Evolutionary conservation across 2,113 vertebrate species (phyloP), one percentile per base, ranked within the genome.

Genomic region (Noctilio leporinus): DNA sequence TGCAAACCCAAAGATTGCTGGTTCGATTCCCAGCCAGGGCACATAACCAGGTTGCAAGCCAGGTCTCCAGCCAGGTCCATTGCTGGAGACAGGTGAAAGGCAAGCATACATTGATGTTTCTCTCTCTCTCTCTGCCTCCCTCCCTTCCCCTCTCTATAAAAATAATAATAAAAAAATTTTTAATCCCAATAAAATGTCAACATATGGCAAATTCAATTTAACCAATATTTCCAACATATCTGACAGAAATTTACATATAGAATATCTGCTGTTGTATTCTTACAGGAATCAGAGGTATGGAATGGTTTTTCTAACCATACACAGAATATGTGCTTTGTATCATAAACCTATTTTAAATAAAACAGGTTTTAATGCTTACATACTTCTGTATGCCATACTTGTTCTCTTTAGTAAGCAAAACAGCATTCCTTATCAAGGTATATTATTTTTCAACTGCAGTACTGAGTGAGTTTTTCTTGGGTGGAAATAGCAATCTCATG

Each of bases 291-390:
- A 95, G 93, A 93, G 45, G 73, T 77, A 87, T 19, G 72, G 76
- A 95, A 94, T 91, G 96, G 97, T 98, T 98, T 97, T 97, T 97
- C 72, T 95, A 80, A 96, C 96, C 95, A 94, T 94, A 72, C 91
- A 98, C 83, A 98, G 94, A 97, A 97, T 97, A 97, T 95, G 96
- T 98, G 97, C 98, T 97, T 98, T 98, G 96, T 97, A 97, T 98
- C 96, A 97, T 97, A 97, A 96, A 94, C 96, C 97, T 98, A 96
- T 95, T 95, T 97, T 98, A 97, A 97, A 98, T 80, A 88, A 94
- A 97, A 96, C 89, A 97, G 89, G 76, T 98, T 98, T 98, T 96
- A 95, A 97, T 98, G 97, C 98, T 98, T 98, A 97, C 94, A 88
- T 96, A 97, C 47, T 93, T 95, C 94, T 91, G 86, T 97, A 97